phyloP scores from a whole-genome alignment of 2,113 vertebrate species.

The Pimephales promelas region DNA sequence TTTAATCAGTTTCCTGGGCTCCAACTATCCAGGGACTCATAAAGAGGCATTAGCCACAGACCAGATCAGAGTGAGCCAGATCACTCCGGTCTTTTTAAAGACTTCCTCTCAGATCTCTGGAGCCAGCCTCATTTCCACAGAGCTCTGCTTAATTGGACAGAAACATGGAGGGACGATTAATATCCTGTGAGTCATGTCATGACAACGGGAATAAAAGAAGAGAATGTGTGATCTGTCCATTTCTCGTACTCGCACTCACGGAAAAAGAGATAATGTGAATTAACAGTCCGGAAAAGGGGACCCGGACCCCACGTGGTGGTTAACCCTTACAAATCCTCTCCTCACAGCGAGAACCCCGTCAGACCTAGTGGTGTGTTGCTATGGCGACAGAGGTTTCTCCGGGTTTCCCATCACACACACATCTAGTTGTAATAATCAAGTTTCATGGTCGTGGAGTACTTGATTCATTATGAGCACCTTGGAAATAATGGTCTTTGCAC shows the following conservation, averaged over 20 bases:
- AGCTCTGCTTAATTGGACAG: constrained; percentile 8
- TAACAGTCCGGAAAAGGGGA: constrained; percentile 15
- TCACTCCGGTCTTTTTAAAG: constrained; percentile 5
- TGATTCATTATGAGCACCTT: constrained; percentile 4
- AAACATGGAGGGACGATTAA: not conserved
- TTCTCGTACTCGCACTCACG: not conserved
- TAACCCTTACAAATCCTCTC: constrained; percentile 36
- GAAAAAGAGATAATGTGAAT: constrained; percentile 32
- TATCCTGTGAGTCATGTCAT: constrained; percentile 32
- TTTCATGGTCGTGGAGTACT: constrained; percentile 5
- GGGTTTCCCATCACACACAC: constrained; percentile 40
- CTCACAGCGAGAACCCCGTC: constrained; percentile 50
- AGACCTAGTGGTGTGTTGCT: constrained; percentile 68
- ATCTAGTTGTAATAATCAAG: constrained; percentile 41
- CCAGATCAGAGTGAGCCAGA: not conserved
- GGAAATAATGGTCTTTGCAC: constrained; percentile 5
- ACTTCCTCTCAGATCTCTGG: constrained; percentile 10
- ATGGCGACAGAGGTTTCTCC: constrained; percentile 68
- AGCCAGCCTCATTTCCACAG: constrained; percentile 24
- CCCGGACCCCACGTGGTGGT: constrained; percentile 35
- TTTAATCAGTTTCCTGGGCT: constrained; percentile 25
- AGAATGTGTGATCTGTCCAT: not conserved
- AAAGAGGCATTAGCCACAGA: constrained; percentile 5
- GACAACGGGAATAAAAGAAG: constrained; percentile 1
- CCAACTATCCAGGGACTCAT: constrained; percentile 15